phyloP scores from a whole-genome alignment of 2,113 vertebrate genomes.

The Calyptommatus sinebrachiatus region DNA sequence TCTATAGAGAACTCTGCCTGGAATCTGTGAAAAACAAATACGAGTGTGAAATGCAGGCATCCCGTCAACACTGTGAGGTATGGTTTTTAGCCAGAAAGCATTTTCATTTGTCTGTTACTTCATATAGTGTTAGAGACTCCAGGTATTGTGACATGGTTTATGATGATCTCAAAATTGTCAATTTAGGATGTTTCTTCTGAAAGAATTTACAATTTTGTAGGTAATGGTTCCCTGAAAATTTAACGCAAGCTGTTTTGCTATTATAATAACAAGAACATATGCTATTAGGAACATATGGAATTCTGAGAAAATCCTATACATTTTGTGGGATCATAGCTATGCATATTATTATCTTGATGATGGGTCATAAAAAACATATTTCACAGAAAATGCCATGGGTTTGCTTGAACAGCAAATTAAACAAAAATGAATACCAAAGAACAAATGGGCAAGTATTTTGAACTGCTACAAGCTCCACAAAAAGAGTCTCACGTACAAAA shows the following conservation, averaged over 20 bases:
- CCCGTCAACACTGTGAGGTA: slow-evolving; percentile 96
- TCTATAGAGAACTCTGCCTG: slow-evolving; percentile 93
- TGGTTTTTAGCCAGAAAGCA: slow-evolving; percentile 48
- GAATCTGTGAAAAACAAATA: slow-evolving; percentile 98
- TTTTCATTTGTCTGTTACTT: slow-evolving; percentile 40
- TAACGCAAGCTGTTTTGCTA: background rate
- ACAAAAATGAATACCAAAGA: too few species aligned
- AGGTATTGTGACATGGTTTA: background rate
- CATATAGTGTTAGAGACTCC: too few species aligned
- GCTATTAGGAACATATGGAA: too few species aligned
- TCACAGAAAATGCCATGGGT: too few species aligned
- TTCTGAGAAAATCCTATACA: too few species aligned
- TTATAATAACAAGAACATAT: background rate
- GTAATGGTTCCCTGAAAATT: background rate
- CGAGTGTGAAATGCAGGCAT: slow-evolving; percentile 96
- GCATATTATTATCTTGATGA: too few species aligned
- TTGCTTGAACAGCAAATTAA: too few species aligned
- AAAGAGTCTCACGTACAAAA: too few species aligned
- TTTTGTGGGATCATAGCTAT: too few species aligned
- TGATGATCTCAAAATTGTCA: background rate
- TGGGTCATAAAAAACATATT: too few species aligned
- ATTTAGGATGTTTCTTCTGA: background rate
- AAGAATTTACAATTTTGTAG: background rate
- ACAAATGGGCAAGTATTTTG: too few species aligned
- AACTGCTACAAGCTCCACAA: too few species aligned